Conservation (phyloP, 2,888 invertebrate species). For the Rapana venosa region DNA sequence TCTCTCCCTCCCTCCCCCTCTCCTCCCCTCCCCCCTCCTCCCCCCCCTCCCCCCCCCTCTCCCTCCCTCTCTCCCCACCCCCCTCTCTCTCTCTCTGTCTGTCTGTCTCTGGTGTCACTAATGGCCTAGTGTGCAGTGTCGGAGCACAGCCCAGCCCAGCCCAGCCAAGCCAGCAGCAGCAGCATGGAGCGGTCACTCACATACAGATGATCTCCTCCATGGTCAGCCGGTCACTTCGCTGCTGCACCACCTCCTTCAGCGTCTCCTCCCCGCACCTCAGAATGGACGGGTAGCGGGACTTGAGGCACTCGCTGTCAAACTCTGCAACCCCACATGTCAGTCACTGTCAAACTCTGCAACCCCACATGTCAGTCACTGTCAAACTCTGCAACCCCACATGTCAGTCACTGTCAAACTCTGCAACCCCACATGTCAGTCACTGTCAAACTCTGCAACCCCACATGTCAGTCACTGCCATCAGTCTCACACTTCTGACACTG, state of each 20-base stretch:
- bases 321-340: neutral
- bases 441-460: slow-evolving; percentile 12
- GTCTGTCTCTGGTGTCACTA: neutral
- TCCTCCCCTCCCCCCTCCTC: neutral
- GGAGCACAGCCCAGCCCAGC: too few relatives aligned
- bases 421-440: too few relatives aligned
- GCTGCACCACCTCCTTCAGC: neutral
- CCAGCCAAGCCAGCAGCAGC: too few relatives aligned
- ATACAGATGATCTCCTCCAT: neutral
- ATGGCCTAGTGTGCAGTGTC: too few relatives aligned
- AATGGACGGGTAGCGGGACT: neutral
- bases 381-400: too few relatives aligned
- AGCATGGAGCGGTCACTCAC: neutral
- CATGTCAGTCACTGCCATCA: too few relatives aligned
- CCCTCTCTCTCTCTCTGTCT: too few relatives aligned
- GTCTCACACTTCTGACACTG: neutral
- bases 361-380: too few relatives aligned
- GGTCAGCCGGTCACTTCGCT: neutral
- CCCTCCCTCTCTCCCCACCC: neutral
- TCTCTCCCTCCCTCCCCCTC: neutral
- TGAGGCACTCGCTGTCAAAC: neutral
- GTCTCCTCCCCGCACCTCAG: neutral
- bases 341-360: neutral
- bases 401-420: too few relatives aligned
- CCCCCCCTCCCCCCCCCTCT: neutral